Evolutionary conservation across 1,140 invertebrate genomes (phyloP).

Genomic region (Laodelphax striatellus): DNA sequence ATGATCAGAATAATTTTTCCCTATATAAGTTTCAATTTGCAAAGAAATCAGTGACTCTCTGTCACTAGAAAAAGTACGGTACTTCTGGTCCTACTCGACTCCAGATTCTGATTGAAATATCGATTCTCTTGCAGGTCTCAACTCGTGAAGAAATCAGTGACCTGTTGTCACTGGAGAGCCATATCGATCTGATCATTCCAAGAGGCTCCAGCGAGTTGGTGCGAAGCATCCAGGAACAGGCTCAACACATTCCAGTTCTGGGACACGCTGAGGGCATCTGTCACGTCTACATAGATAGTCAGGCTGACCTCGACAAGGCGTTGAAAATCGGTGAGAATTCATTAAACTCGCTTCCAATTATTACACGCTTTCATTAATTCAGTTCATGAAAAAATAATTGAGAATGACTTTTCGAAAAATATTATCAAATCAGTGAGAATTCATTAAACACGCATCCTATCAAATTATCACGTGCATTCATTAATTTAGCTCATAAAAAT

Average conservation of each 20-base stretch:
- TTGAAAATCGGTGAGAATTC: slow-evolving; percentile 62
- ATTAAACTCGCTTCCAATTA: not conserved
- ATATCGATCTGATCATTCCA: slow-evolving; percentile 96
- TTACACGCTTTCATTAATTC: not conserved
- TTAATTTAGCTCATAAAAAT: too few relatives aligned
- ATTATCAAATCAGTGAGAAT: too few relatives aligned
- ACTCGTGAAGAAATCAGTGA: slow-evolving; percentile 92
- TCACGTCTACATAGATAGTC: slow-evolving; percentile 91
- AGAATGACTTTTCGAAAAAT: too few relatives aligned
- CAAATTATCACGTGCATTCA: too few relatives aligned
- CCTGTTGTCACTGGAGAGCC: slow-evolving; percentile 78
- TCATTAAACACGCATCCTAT: too few relatives aligned
- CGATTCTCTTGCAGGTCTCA: slow-evolving; percentile 46
- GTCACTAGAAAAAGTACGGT: slow-evolving; percentile 79
- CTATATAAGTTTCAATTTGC: slow-evolving; percentile 65
- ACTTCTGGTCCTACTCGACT: slow-evolving; percentile 42
- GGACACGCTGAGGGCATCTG: slow-evolving; percentile 97
- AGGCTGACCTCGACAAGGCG: slow-evolving; percentile 76
- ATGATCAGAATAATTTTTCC: too few relatives aligned
- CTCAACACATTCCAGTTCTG: slow-evolving; percentile 90
- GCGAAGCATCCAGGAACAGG: slow-evolving; percentile 75
- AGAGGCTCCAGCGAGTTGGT: slow-evolving; percentile 90
- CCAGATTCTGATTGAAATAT: slow-evolving; percentile 37
- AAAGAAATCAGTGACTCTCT: slow-evolving; percentile 92
- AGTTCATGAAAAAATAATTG: not conserved